Evolutionary conservation across 2,888 invertebrate species (phyloP), one percentile per base, ranked within the genome.

Genomic region (Griposia aprilina): DNA sequence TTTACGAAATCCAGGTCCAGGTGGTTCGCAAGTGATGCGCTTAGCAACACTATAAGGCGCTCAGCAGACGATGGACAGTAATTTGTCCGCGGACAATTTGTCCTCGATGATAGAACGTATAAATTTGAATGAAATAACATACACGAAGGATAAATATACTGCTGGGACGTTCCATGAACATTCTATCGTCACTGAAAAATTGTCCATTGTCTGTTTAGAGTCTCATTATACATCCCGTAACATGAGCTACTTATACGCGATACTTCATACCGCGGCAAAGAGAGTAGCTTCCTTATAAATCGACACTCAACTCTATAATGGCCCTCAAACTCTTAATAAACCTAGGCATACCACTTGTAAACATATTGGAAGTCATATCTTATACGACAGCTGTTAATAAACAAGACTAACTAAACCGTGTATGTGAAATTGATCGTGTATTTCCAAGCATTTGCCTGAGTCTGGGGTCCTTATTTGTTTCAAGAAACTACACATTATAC

Each of bases 331-430:
- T 36, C n/a, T 74, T 41, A 76, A 62, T 74, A 52, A 63, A 76
- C 52, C 48, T 17, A 1, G 48, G 17, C 41, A 36, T 59, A 20
- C 8, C 0, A 30, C 20, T 23, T 17, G 11, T 48, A 4, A n/a
- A 63, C 17, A 23, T 63, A 76, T 55, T 55, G 17, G 59, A 78
- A 59, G 11, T 20, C 23, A 50, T 77, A 59, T 41, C 15, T 67
- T 60, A 59, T 2, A 20, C 50, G 0, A 30, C 78, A 78, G 57
- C 50, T 77, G 78, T 50, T 62, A 45, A 41, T 60, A 23, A 30
- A 36, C 13, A 36, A 17, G 20, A 50, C 17, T 48, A 36, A 0
- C 20, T 48, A 1, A 0, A 30, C n/a, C 17, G 11, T n/a, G 30
- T 30, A 0, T 17, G 26, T 17, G 23, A 71, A 55, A 55, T 50